phyloP scores from a whole-genome alignment of 2,113 vertebrate species.

The Coracopsis vasa region DNA sequence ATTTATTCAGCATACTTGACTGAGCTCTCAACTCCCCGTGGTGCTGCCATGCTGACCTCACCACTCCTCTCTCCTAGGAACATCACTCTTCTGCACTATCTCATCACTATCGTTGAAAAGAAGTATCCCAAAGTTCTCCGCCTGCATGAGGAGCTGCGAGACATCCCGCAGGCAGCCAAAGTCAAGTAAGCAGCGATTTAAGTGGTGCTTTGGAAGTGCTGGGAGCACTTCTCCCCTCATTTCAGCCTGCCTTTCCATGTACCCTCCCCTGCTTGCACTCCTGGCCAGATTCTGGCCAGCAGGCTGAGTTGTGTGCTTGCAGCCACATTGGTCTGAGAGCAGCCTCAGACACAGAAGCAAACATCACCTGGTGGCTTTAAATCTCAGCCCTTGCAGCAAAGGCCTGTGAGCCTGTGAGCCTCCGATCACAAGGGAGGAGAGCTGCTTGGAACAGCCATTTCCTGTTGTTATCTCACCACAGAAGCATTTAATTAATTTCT shows the following conservation, averaged over 20 bases:
- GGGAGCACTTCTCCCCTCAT: not conserved
- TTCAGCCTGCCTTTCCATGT: not conserved
- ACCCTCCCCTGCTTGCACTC: fast-evolving
- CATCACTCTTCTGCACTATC: conserved; percentile 96
- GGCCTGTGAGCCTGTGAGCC: not conserved
- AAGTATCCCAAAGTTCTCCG: conserved; percentile 94
- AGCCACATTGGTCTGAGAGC: fast-evolving
- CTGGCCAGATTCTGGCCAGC: not conserved
- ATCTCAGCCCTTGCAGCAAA: not conserved
- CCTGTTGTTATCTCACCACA: conserved; percentile 51
- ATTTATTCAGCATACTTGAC: not conserved
- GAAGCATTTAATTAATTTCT: conserved; percentile 68
- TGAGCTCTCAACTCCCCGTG: fast-evolving
- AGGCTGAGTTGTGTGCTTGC: not conserved
- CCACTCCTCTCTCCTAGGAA: conserved; percentile 77
- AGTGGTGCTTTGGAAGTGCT: not conserved
- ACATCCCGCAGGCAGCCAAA: conserved; percentile 91
- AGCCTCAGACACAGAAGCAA: not conserved
- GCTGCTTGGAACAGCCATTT: conserved; percentile 26
- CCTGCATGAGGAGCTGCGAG: conserved; percentile 88
- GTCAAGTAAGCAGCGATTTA: conserved; percentile 84
- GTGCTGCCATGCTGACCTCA: not conserved
- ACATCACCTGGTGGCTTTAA: conserved; percentile 19
- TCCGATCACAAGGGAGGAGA: not conserved
- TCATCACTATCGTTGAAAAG: conserved; percentile 97